A percentile compares a stretch with the other conserved stretches of the same genome.
These are phyloP conservation scores for Harlomillsia oculata DNA, from an alignment of 1,140 invertebrate species.

Conservation along the genomic window DNA sequence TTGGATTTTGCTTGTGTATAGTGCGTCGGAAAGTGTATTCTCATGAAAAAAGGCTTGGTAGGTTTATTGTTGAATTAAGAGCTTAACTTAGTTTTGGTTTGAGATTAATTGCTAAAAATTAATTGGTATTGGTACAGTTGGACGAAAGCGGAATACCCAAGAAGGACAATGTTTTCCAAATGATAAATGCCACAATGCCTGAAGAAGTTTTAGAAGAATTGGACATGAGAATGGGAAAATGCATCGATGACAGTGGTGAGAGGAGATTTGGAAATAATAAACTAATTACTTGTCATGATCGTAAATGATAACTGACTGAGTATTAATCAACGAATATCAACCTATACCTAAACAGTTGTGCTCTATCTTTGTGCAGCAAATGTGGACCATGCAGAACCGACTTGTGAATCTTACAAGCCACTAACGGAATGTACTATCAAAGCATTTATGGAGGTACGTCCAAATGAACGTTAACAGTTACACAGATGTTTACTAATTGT, in stretches of 20 bases:
- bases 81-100: no score
- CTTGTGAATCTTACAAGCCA: constrained; percentile 6
- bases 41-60: constrained; percentile 14
- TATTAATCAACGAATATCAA: no score
- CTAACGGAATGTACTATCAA: constrained; percentile 7
- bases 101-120: no score
- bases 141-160: constrained; percentile 2
- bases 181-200: constrained; percentile 12
- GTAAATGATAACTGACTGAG: neutral
- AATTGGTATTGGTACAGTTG: neutral
- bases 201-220: constrained; percentile 4
- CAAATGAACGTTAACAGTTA: no score
- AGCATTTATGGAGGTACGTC: constrained; percentile 6
- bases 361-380: no score
- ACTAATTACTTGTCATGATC: neutral
- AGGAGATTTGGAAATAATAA: neutral
- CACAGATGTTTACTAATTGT: no score
- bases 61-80: constrained; percentile 1
- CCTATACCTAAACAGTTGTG: no score
- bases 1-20: neutral
- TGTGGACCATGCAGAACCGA: constrained; percentile 6
- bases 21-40: constrained; percentile 23
- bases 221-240: constrained; percentile 4
- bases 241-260: constrained; percentile 20
- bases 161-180: constrained; percentile 14